Evolutionary conservation across 2,113 vertebrate species (phyloP).

Genomic region (Salvelinus alpinus): DNA sequence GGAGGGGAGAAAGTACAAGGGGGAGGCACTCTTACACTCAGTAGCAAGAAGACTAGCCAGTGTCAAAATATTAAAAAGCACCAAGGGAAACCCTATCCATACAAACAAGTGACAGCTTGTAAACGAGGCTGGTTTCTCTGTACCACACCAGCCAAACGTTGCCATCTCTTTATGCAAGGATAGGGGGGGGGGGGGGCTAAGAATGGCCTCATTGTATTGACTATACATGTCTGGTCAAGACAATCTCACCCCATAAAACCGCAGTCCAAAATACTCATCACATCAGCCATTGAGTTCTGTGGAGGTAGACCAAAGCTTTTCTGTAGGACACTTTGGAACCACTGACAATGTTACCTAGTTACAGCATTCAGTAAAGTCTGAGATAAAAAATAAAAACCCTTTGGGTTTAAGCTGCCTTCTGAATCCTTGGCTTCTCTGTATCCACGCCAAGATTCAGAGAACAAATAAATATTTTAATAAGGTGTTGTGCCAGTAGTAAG

Average conservation of each 20-base stretch:
- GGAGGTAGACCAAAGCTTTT: slow-evolving; percentile 83
- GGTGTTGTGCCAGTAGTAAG: slow-evolving; percentile 76
- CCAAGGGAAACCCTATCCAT: slow-evolving; percentile 28
- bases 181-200: slow-evolving; percentile 48
- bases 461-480: slow-evolving; percentile 84
- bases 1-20: slow-evolving; percentile 23
- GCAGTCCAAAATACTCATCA: slow-evolving; percentile 35
- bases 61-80: slow-evolving; percentile 35
- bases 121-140: slow-evolving; percentile 97
- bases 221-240: slow-evolving; percentile 40
- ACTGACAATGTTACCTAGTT: slow-evolving; percentile 68
- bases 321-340: slow-evolving; percentile 84
- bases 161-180: slow-evolving; percentile 52
- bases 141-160: slow-evolving; percentile 90
- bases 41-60: slow-evolving; percentile 63
- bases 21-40: slow-evolving; percentile 80
- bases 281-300: slow-evolving; percentile 72
- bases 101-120: slow-evolving; percentile 70
- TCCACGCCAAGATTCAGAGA: slow-evolving; percentile 83
- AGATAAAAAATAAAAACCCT: slow-evolving; percentile 39
- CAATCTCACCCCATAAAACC: slow-evolving; percentile 39
- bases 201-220: slow-evolving; percentile 21
- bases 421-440: slow-evolving; percentile 88
- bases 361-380: slow-evolving; percentile 69
- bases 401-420: slow-evolving; percentile 81